A percentile compares a stretch with the other conserved stretches of the same genome.
These are phyloP conservation scores for Romanogobio albipinnatus DNA, from an alignment of 2,113 vertebrate genomes.

Conservation along the genomic window DNA sequence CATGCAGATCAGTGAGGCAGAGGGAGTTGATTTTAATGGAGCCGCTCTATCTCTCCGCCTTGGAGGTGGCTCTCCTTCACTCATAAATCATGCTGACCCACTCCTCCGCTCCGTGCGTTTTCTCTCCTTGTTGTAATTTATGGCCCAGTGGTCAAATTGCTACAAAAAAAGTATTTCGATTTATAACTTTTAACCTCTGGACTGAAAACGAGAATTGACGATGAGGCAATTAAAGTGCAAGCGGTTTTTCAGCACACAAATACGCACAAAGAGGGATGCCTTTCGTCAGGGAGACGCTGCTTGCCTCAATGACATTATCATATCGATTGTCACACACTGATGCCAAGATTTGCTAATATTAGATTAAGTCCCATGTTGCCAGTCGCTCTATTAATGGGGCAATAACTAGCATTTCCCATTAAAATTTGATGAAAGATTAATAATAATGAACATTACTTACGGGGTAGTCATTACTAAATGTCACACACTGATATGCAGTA, in stretches of 20 bases:
- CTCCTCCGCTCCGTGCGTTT: slow-evolving; percentile 38
- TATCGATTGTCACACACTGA: slow-evolving; percentile 35
- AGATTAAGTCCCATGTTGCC: slow-evolving; percentile 36
- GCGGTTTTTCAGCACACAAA: slow-evolving; percentile 35
- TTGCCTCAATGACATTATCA: slow-evolving; percentile 16
- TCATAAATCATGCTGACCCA: slow-evolving; percentile 64
- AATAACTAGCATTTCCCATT: slow-evolving; percentile 32
- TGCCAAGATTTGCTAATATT: slow-evolving; percentile 33
- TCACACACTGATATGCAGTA: slow-evolving; percentile 23
- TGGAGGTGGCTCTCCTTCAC: slow-evolving; percentile 46
- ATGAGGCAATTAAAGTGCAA: slow-evolving; percentile 39
- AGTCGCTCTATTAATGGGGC: slow-evolving; percentile 27
- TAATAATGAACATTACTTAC: slow-evolving; percentile 36
- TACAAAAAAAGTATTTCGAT: slow-evolving; percentile 61
- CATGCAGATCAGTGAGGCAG: slow-evolving; percentile 50
- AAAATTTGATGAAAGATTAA: slow-evolving; percentile 35
- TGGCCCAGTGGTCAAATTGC: slow-evolving; percentile 49
- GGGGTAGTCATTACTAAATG: slow-evolving; percentile 23
- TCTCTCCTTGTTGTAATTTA: slow-evolving; percentile 51
- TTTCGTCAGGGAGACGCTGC: neutral
- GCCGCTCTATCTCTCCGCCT: slow-evolving; percentile 18
- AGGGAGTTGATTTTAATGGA: slow-evolving; percentile 53
- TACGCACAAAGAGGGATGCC: slow-evolving; percentile 10
- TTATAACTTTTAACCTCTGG: slow-evolving; percentile 61
- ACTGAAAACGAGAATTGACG: slow-evolving; percentile 39